Evolutionary conservation across 1,140 invertebrate genomes (phyloP), one percentile per base, ranked within the genome.

Genomic region (Mycetomoellerius zeteki): DNA sequence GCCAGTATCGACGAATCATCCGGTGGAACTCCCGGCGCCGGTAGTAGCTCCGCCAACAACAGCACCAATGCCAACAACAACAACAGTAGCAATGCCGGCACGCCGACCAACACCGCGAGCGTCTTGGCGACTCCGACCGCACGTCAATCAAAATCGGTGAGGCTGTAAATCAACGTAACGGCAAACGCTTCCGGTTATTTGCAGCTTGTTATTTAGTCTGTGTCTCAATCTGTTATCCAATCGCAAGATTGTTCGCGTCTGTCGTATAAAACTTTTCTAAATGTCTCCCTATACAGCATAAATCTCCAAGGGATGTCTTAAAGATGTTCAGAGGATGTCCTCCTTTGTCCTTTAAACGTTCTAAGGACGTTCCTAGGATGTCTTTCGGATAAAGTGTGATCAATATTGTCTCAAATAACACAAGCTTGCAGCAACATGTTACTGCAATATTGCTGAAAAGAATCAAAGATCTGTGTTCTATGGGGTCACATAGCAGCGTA

Each of bases 111-210:
- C 82, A 93, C 92, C 85, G 89, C 92, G 30, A 94, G 94, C 85
- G 92, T 88, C 65, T 88, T 94, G 37, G 91, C 92, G 1, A 93
- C 93, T 12, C 93, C 94, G 2, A 92, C 93, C 30, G 90, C 89
- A 43, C 91, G 94, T 52, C 94, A 94, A 82, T 88, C 86, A 33
- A 94, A 94, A 93, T 89, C 92, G 43, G 94, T 94, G 52, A 87
- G 85, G 2, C 62, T 4, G 24, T 37, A 33, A 52, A 80, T 67
- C 37, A 19, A 77, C 16, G 24, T 33, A 64, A 37, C 19, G 3
- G 7, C 16, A 21, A 16, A 21, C 24, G 3, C 21, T 75, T 21
- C n/a, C n/a, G 30, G 5, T 37, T 58, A 58, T 58, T 58, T 56
- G 12, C 16, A 27, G 50, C 12, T 73, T 33, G 8, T 73, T 54